Evolutionary conservation across 1,140 invertebrate genomes (phyloP), one percentile per base, ranked within the genome.

Genomic region (Solenopsis fugax): DNA sequence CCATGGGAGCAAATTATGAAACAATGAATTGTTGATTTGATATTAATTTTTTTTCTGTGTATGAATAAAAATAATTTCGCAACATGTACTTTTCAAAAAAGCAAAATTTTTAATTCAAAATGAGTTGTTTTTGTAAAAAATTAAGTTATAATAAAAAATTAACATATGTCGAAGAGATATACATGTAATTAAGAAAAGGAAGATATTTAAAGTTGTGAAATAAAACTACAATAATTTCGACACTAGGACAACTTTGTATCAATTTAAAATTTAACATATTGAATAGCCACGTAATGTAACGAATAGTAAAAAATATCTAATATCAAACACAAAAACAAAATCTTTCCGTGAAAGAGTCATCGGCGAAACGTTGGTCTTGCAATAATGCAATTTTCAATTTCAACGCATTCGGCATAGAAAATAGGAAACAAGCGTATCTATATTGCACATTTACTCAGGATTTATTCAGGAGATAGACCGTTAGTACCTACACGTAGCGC

Each of bases 401-500:
- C 45, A 48, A 54, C 9, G 37, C 75, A 41, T 64, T 64, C n/a
- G 45, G 62, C 18, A 64, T 80, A 58, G 48, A 60, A 73, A 86
- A 37, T 13, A 71, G 77, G 41, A 65, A 78, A 77, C 64, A 58
- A 71, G 24, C 52, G 41, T 56, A 72, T 65, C 50, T 50, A 69
- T 29, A 48, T 69, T 64, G 29, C 54, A 67, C 58, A 50, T n/a
- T n/a, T n/a, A n/a, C n/a, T n/a, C n/a, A 65, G 29, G 29, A 73
- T 87, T 89, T 85, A 85, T 67, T 90, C 88, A 67, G 78, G 58
- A 73, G 73, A 87, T 84, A 76, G 77, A 75, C 73, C 54, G 73
- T 78, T 52, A 81, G 37, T 72, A 85, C 64, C 80, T 72, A 69
- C 73, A 86, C 45, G 72, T 62, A 85, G 76, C 84, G 62, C 58